Evolutionary conservation across 2,888 invertebrate species (phyloP), one percentile per base, ranked within the genome.

Genomic region (Apamea monoglypha): DNA sequence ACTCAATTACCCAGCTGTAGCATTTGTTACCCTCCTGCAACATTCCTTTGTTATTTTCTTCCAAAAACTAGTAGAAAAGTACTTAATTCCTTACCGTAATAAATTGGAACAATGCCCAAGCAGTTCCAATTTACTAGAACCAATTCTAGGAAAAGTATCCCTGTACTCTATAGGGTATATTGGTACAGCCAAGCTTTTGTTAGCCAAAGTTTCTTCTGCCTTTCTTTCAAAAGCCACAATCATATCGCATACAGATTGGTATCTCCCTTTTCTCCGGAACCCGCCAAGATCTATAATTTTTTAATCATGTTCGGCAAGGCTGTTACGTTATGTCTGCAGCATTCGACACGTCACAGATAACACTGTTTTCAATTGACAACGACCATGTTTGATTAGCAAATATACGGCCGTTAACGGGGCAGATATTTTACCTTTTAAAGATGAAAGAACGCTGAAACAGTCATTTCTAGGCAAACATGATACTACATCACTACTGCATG

Each of bases 311-410:
- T 74, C 21, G 56, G 76, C 80, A 81, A 86, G 88, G 87, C 56
- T 63, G 64, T 32, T 25, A 5, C 64, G 32, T 80, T 88, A 82
- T 83, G 81, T 75, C n/a, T 47, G 69, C 47, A 77, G n/a, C 29
- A 80, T 75, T 82, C 72, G 77, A 80, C 59, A 82, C 86, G 89
- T 89, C 90, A 86, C 84, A 87, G 90, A 91, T 90, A 91, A 84
- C 88, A 84, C 14, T 70, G 85, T 87, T 89, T 84, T 87, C 82
- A 90, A 91, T 89, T 89, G 87, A 87, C 86, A 86, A 85, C 80
- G 76, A 66, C 56, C 40, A 44, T 78, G 50, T 78, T 77, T 84
- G 70, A 53, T 56, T 18, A 72, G 18, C 29, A 32, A 77, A 76
- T 66, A 78, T 36, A 72, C n/a, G 29, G 61, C 7, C 16, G 29